Base-by-base conservation (phyloP, 2,113 vertebrate species). In the Chaenocephalus aceratus region DNA sequence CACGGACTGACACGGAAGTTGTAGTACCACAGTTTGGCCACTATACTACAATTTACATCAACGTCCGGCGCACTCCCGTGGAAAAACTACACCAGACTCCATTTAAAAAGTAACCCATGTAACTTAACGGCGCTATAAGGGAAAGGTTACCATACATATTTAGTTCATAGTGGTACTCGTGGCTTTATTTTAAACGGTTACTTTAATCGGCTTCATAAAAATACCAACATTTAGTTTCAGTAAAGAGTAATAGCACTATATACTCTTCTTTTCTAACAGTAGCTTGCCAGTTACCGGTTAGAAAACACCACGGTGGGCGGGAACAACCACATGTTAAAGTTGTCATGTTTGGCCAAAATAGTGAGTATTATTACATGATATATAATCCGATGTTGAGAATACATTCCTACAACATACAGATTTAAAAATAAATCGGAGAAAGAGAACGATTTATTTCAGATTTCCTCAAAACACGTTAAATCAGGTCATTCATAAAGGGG, bases 381-480 rank as follows among this genome's bases (percentile, higher is more conserved):
- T 3, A 4, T 0, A 26, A 0, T 44, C 76, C 34, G 82, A 85
- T 0, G 57, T 49, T 4, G 0, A 69, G 12, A 49, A 0, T 0
- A 41, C 1, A 0, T 2, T 2, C 12, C 0, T 0, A 36, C 6
- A 41, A 41, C 6, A 34, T 15, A 65, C 2, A 12, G 1, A 0
- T 0, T 3, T 4, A 0, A 0, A 0, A 13, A 34, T 0, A 0
- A 5, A 0, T 10, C 16, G 4, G 3, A 67, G 21, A 10, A 18
- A 41, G 0, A 0, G 0, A 2, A 0, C 0, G 14, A 2, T 11
- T 26, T 21, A 5, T 21, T 0, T 1, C 0, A 14, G 3, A 44
- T 66, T 12, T 12, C 4, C 0, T 1, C 1, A 18, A 0, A 36
- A 6, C 0, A 1, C 0, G 2, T 75, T n/a, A 30, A 82, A 65